Base-by-base conservation (phyloP, 2,113 vertebrate species). In the Phodopus roborovskii region DNA sequence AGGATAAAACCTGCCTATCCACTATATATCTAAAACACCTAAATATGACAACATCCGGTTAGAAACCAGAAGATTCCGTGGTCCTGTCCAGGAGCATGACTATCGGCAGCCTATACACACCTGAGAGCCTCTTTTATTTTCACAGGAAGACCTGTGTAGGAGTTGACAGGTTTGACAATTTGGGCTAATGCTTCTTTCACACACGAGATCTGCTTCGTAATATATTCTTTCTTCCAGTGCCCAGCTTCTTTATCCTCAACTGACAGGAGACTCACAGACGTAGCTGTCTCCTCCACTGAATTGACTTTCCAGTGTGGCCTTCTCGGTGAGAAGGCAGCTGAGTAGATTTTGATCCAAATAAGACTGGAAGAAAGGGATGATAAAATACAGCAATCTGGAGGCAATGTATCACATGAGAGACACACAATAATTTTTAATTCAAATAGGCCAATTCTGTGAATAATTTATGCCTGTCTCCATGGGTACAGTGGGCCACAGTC, bases 221-320 rank as follows among this genome's bases (percentile, higher is more conserved):
- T 98, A 93, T 99, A 99, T 70, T 98, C 96, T 66, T 96, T 98
- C 98, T 99, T 99, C 99, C 99, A 99, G 91, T 98, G 98, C 20
- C 99, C 99, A n/a, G 77, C 94, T 28, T 98, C 95, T 71, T 42
- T 97, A 82, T 99, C 98, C 84, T 74, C 75, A 5, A 98, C 28
- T 48, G 97, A 93, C 92, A 95, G 82, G 39, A 33, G 56, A 71
- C 33, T 97, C 95, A 96, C 70, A 60, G 95, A 97, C 58, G 66
- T 77, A n/a, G 94, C 39, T 71, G 97, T 96, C 86, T 97, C 93
- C 36, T 98, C 96, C 42, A 91, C 66, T 56, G 91, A 56, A 17
- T 96, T 97, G 2, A 60, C 87, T 95, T 96, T 98, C 97, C 96
- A 97, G 30, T 93, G 94, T 42, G 94, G 97, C 39, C 77, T 98